Base-by-base conservation (phyloP, 1,140 invertebrate genomes). In the Marisa cornuarietis region DNA sequence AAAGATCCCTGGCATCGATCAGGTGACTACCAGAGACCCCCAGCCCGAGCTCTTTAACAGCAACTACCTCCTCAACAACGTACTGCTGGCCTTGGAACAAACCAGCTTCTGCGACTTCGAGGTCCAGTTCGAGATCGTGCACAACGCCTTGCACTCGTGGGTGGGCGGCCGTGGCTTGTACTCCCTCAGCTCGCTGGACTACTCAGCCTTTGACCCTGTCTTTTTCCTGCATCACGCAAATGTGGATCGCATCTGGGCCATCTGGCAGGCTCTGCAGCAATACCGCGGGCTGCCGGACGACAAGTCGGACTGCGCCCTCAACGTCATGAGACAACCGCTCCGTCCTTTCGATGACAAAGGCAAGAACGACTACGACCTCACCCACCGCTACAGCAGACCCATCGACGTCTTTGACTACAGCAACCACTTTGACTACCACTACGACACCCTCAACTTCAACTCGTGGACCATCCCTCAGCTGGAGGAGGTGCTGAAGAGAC, bases 221-320 rank as follows among this genome's bases (percentile, higher is more conserved):
- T 83, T 83, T 65, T 83, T 81, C 78, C 54, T 83, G 16, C 66
- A 84, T 54, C 83, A 82, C 61, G 63, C 79, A 52, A 83, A 82
- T 74, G 62, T 71, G 1, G 83, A 84, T 74, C 71, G 81, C 22
- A 75, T 84, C 76, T 84, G 81, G 81, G 83, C 83, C 42, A 78
- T 84, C 77, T 84, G 83, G 83, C 83, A 84, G 72, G 83, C 82
- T 52, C 71, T 84, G 24, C 83, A 84, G 66, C 73, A 76, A 24
- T 84, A 81, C 75, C 49, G 83, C 22, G 65, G 74, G 4, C 52
- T 79, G 62, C 42, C 79, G 8, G 82, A 77, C 75, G 78, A 82
- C 31, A 62, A 81, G 18, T 77, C 83, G 16, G 72, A 81, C 76
- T 84, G 83, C 58, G 83, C 80, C 26, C 18, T 82, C 26, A 78